These are phyloP conservation scores for Montipora efflorescens DNA, from an alignment of 64 coral and sea anemone genomes.

Conservation along the genomic window DNA sequence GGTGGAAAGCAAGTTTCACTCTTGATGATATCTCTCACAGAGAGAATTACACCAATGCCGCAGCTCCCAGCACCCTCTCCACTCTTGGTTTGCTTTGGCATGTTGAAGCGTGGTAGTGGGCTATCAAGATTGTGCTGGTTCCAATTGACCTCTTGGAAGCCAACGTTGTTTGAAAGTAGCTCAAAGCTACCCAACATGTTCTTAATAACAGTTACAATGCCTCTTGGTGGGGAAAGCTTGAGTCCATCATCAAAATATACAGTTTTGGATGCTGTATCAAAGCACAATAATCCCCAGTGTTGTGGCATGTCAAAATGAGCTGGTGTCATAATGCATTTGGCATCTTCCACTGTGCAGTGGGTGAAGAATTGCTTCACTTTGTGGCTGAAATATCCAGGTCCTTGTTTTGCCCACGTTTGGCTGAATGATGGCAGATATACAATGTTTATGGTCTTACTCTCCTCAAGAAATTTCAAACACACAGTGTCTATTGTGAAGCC, in stretches of 20 bases:
- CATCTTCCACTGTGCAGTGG: not conserved
- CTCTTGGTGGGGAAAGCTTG: slow-evolving; percentile 8
- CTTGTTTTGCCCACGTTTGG: slow-evolving; percentile 37
- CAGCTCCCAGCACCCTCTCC: slow-evolving; percentile 26
- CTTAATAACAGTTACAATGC: not conserved
- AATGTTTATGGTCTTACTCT: not conserved
- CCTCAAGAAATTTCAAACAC: slow-evolving; percentile 13
- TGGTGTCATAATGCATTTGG: not conserved
- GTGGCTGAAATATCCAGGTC: not conserved
- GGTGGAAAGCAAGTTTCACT: not conserved
- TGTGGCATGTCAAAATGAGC: not conserved
- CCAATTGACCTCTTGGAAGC: not conserved
- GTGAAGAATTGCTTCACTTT: not conserved
- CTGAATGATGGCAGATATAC: slow-evolving; percentile 23
- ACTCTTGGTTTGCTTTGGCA: not conserved
- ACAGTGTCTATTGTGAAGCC: slow-evolving; percentile 18
- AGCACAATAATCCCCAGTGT: slow-evolving; percentile 5
- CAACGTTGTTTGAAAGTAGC: not conserved
- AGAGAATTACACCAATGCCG: slow-evolving; percentile 13
- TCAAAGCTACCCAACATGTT: slow-evolving; percentile 13
- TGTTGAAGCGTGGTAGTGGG: slow-evolving; percentile 17
- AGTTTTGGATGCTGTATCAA: not conserved
- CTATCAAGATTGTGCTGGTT: not conserved
- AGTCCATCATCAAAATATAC: slow-evolving; percentile 37
- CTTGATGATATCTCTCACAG: not conserved